These are phyloP conservation scores for western clawed frog (Xenopus tropicalis) DNA, from an alignment of 2,113 vertebrate genomes.

Conservation along the genomic window UCB_Xtro_10.0 CM004448.2:4951001-4951500, in stretches of 20 bases:
- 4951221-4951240: constrained; percentile 11
- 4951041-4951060: background rate
- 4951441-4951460: too few relatives aligned
- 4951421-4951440: too few relatives aligned
- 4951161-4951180: constrained; percentile 17
- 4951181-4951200: constrained; percentile 22
- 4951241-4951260: constrained; percentile 2
- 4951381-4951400: constrained; percentile 9
- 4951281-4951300: constrained; percentile 10
- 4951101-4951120: background rate
- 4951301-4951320: constrained; percentile 24
- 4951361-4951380: constrained; percentile 16
- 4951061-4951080: constrained; percentile 22
- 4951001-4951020: constrained; percentile 14
- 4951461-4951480: too few relatives aligned
- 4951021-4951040: constrained; percentile 1
- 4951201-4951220: constrained; percentile 5
- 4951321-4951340: constrained; percentile 21
- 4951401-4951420: too few relatives aligned
- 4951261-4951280: background rate
- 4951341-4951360: constrained; percentile 15
- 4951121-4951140: background rate
- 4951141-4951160: constrained; percentile 12
- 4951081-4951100: constrained; percentile 15
- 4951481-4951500: too few relatives aligned